These are phyloP conservation scores for Phengaris alcon DNA, from an alignment of 2,888 invertebrate species.

Conservation along the genomic window DNA sequence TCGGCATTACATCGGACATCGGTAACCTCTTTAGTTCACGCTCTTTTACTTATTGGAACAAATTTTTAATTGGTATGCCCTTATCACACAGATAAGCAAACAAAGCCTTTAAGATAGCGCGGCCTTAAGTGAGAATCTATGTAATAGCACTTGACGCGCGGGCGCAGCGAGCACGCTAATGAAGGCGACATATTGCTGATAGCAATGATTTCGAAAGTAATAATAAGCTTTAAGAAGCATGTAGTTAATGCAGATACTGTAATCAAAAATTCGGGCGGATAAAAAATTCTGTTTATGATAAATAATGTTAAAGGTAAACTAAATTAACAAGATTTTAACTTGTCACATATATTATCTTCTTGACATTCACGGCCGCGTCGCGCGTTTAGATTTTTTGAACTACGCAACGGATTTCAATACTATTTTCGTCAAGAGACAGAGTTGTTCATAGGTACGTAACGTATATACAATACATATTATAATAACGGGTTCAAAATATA, in stretches of 20 bases:
- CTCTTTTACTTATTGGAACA: constrained; percentile 49
- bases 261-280: too few relatives aligned
- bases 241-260: too few relatives aligned
- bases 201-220: too few relatives aligned
- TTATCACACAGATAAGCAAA: constrained; percentile 61
- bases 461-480: too few relatives aligned
- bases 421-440: too few relatives aligned
- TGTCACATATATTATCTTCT: too few relatives aligned
- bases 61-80: constrained; percentile 65
- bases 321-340: too few relatives aligned
- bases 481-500: too few relatives aligned
- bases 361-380: not conserved
- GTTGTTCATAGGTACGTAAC: too few relatives aligned
- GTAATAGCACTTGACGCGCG: constrained; percentile 48
- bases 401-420: not conserved
- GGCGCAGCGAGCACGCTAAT: constrained; percentile 28
- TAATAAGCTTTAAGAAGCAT: too few relatives aligned
- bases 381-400: not conserved
- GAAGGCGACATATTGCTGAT: constrained; percentile 3
- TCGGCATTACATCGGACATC: constrained; percentile 39
- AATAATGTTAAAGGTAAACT: too few relatives aligned
- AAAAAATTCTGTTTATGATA: too few relatives aligned
- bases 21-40: constrained; percentile 37
- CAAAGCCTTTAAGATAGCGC: constrained; percentile 56
- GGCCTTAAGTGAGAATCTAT: constrained; percentile 68